Percentiles rank a stretch among this genome's conserved stretches.
Evolutionary conservation across 2,113 vertebrate species (phyloP).

Genomic region (Ceratotherium simum): DNA sequence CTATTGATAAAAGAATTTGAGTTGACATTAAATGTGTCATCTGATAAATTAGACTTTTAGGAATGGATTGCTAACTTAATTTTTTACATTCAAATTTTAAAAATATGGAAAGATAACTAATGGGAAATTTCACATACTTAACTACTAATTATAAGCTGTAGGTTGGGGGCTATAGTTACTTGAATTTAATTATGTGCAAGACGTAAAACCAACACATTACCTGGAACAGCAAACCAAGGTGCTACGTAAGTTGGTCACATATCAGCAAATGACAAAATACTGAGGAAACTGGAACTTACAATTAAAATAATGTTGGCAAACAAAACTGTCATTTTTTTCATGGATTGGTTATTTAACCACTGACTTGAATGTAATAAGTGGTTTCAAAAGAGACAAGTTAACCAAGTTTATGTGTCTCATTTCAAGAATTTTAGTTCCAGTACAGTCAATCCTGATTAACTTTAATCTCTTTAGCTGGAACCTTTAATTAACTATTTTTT

Average conservation of each 20-base stretch:
- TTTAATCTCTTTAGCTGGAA: slow-evolving; percentile 25
- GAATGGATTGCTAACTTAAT: not conserved
- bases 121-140: not conserved
- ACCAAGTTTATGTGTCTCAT: not conserved
- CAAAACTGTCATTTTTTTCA: slow-evolving; percentile 26
- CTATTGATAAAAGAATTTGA: not conserved
- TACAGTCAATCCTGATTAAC: slow-evolving; percentile 3
- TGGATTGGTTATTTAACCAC: slow-evolving; percentile 51
- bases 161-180: not conserved
- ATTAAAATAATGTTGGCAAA: slow-evolving; percentile 38
- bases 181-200: not conserved
- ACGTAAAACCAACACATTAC: not conserved
- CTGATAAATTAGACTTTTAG: not conserved
- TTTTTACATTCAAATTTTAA: not conserved
- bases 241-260: not conserved
- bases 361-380: not conserved
- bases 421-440: slow-evolving; percentile 50
- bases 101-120: not conserved
- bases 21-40: not conserved
- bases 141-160: not conserved
- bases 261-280: not conserved
- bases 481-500: slow-evolving; percentile 5
- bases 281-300: slow-evolving; percentile 29
- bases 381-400: slow-evolving; percentile 34
- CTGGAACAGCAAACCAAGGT: slow-evolving; percentile 9